Percentiles rank a stretch among this genome's conserved stretches.
Evolutionary conservation across 1,140 invertebrate genomes (phyloP).

Genomic region (Phymastichus coffea): DNA sequence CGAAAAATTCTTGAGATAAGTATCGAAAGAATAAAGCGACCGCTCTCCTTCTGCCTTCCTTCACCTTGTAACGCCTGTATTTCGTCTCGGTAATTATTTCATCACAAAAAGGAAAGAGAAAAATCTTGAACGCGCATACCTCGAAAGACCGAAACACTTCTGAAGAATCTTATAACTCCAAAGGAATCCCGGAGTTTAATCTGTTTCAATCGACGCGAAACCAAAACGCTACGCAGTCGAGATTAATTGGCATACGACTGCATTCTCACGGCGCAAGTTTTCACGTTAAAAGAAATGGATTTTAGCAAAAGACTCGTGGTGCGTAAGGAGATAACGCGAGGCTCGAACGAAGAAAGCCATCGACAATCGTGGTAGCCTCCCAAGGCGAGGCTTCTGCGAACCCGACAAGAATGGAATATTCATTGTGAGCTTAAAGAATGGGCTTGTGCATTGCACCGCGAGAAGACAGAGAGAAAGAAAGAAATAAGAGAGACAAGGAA

Average conservation of each 20-base stretch:
- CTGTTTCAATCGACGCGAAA: constrained; percentile 3
- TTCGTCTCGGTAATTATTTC: background rate
- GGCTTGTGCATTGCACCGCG: background rate
- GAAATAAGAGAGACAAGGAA: no score
- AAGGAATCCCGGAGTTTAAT: background rate
- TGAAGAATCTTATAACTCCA: background rate
- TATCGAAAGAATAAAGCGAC: constrained; percentile 1
- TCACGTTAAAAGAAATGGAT: no score
- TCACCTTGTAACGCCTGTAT: background rate
- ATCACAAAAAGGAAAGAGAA: background rate
- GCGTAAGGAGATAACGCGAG: background rate
- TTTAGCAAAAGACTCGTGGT: background rate
- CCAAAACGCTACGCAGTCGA: constrained; percentile 3
- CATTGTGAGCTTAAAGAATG: constrained; percentile 36
- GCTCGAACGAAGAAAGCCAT: background rate
- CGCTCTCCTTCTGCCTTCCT: background rate
- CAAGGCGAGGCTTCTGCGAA: constrained; percentile 8
- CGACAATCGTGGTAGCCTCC: background rate
- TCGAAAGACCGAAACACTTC: background rate
- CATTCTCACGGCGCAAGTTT: no score
- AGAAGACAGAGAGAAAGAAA: constrained; percentile 10
- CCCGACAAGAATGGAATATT: constrained; percentile 40
- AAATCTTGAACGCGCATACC: background rate
- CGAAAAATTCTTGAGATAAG: background rate
- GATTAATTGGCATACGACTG: constrained; percentile 16